Percentiles rank a stretch among this genome's conserved stretches.
Conservation (phyloP, 92 coral and sea anemone genomes). For the Palythoa grandiflora region DNA sequence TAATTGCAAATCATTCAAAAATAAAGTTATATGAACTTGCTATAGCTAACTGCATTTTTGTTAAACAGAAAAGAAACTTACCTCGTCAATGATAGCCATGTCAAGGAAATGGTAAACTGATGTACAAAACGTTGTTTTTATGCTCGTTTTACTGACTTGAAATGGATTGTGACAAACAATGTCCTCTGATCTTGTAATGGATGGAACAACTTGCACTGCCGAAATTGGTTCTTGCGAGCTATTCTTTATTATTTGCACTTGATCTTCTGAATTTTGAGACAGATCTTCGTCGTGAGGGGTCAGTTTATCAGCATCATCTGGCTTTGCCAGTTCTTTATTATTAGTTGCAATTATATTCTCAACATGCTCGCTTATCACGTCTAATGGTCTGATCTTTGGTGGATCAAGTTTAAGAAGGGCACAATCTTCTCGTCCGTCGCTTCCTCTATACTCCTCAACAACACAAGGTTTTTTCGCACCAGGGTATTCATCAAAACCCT, state of each 20-base stretch:
- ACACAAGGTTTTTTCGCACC: not conserved
- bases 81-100: constrained; percentile 38
- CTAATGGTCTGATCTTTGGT: not conserved
- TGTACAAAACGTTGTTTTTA: not conserved
- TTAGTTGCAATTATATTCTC: not conserved
- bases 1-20: not conserved
- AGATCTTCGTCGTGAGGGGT: not conserved
- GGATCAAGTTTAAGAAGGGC: not conserved
- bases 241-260: not conserved
- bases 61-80: not conserved
- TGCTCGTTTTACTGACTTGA: not conserved
- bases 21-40: no score
- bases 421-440: not conserved
- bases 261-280: constrained; percentile 3
- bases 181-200: not conserved
- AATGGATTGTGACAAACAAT: constrained; percentile 29
- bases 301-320: not conserved
- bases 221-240: constrained; percentile 3
- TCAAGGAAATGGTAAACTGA: constrained; percentile 11
- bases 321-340: not conserved
- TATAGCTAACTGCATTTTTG: no score
- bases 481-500: not conserved
- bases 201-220: constrained; percentile 39
- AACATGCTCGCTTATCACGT: not conserved
- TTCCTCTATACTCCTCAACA: not conserved